Evolutionary conservation across 1,140 invertebrate genomes (phyloP).

Genomic region (Nilaparvata lugens): DNA sequence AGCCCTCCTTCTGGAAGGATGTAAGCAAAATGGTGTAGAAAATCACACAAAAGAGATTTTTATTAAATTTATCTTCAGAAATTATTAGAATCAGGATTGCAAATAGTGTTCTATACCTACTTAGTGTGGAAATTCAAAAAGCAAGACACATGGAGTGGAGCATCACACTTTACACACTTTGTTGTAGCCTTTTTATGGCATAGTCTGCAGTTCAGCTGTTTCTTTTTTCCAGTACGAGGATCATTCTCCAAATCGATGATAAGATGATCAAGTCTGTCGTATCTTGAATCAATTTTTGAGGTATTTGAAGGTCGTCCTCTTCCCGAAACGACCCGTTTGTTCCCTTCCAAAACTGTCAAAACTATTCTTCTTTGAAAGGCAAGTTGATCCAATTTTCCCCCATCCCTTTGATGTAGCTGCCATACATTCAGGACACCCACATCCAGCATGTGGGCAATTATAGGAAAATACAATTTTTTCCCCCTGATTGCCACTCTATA

Average conservation of each 20-base stretch:
- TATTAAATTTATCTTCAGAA: too few relatives aligned
- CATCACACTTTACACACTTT: not conserved
- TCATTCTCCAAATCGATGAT: not conserved
- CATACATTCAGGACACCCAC: conserved; percentile 31
- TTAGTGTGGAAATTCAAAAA: not conserved
- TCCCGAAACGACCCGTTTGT: not conserved
- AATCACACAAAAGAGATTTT: too few relatives aligned
- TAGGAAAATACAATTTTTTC: conserved; percentile 34
- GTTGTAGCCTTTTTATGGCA: not conserved
- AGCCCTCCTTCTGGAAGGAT: too few relatives aligned
- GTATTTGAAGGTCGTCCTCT: not conserved
- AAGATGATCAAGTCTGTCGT: conserved; percentile 12
- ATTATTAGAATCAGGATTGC: too few relatives aligned
- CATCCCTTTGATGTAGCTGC: conserved; percentile 25
- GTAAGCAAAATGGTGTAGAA: too few relatives aligned
- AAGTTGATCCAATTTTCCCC: conserved; percentile 19
- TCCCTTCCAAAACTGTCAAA: conserved; percentile 13
- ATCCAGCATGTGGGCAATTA: conserved; percentile 31
- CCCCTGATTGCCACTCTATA: conserved; percentile 31
- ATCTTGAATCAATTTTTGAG: not conserved
- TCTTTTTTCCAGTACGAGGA: not conserved
- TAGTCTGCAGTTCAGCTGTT: not conserved
- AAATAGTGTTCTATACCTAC: not conserved
- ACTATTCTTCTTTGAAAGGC: conserved; percentile 25
- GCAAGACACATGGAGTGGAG: not conserved